Evolutionary conservation across 2,113 vertebrate genomes (phyloP).

Genomic region (Spilogale gracilis): DNA sequence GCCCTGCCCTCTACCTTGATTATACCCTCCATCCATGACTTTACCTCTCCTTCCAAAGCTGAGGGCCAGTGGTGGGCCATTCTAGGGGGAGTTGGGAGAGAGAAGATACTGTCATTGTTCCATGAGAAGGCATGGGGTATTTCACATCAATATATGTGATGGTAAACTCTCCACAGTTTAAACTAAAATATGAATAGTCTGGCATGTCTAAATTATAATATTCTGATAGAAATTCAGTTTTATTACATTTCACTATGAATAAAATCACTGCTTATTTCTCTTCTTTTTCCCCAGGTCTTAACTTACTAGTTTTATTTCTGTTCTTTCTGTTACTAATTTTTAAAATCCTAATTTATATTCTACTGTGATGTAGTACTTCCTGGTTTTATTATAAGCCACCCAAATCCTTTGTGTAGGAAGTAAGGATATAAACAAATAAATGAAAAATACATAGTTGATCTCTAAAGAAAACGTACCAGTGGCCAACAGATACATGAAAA

Average conservation of each 20-base stretch:
- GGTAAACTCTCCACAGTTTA: not conserved
- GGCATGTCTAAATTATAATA: not conserved
- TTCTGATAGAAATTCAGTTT: not conserved
- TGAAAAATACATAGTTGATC: not conserved
- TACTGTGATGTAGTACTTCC: not conserved
- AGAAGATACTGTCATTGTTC: not conserved
- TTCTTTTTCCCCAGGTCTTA: not conserved
- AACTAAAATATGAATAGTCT: not conserved
- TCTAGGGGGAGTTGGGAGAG: rapidly evolving
- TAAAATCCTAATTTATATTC: not conserved
- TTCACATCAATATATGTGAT: not conserved
- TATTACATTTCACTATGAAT: not conserved
- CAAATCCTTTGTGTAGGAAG: not conserved
- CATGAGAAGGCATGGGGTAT: not conserved
- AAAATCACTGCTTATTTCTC: not conserved
- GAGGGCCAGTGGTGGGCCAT: too few relatives aligned
- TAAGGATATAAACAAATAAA: not conserved
- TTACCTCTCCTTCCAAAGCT: not conserved
- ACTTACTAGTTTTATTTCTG: not conserved
- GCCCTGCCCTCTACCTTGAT: not conserved
- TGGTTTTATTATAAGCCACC: not conserved
- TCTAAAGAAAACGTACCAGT: too few relatives aligned
- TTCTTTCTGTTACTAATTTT: not conserved
- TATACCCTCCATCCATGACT: rapidly evolving
- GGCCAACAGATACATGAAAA: too few relatives aligned